Evolutionary conservation across 92 coral and sea anemone species (phyloP).

Genomic region (Nematostella vectensis): DNA sequence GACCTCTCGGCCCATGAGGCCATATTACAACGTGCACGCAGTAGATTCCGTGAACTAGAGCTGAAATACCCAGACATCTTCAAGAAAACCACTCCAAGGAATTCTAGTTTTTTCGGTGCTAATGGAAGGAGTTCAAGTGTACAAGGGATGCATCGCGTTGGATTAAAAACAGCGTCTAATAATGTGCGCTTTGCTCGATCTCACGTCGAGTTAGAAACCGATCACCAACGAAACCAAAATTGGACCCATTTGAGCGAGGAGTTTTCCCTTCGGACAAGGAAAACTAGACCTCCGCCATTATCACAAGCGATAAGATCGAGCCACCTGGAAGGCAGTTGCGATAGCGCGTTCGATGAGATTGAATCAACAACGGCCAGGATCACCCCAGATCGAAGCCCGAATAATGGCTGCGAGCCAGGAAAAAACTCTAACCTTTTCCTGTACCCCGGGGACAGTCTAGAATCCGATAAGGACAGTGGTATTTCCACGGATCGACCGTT

Average conservation of each 20-base stretch:
- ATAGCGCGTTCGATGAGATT: slow-evolving; percentile 81
- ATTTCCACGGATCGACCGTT: slow-evolving; percentile 71
- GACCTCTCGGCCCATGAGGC: slow-evolving; percentile 71
- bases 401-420: slow-evolving; percentile 7
- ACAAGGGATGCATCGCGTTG: no score
- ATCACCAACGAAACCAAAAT: no score
- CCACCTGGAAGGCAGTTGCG: slow-evolving; percentile 68
- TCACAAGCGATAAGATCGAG: slow-evolving; percentile 69
- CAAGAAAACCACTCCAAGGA: slow-evolving; percentile 19
- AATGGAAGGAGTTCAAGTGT: not conserved
- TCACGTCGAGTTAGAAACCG: slow-evolving; percentile 7
- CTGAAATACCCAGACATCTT: slow-evolving; percentile 83
- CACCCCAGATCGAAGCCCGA: slow-evolving; percentile 50
- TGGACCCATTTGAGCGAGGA: slow-evolving; percentile 17
- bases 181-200: not conserved
- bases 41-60: slow-evolving; percentile 76
- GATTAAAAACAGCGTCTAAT: slow-evolving; percentile 18
- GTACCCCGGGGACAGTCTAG: slow-evolving; percentile 76
- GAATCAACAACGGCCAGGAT: slow-evolving; percentile 31
- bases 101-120: slow-evolving; percentile 29
- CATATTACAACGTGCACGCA: slow-evolving; percentile 74
- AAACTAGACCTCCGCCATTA: slow-evolving; percentile 58
- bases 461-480: slow-evolving; percentile 88
- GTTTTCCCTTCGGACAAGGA: not conserved
- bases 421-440: slow-evolving; percentile 33